Conservation (phyloP, 2,797 vertebrate genomes). For the Diplodus puntazzo region DNA sequence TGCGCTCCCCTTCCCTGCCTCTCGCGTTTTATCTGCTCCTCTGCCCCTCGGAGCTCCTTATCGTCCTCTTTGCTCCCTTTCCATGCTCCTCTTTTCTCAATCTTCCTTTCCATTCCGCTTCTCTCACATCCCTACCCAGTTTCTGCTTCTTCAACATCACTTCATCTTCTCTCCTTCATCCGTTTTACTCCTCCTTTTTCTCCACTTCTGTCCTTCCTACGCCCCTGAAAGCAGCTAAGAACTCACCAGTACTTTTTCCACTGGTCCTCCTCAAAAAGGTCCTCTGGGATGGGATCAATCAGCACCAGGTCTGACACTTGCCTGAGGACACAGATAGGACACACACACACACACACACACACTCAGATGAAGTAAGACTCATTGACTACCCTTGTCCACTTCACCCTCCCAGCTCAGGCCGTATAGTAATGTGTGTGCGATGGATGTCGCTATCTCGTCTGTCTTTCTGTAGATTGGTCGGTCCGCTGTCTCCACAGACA, state of each 20-base stretch:
- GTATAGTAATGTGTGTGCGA: slow-evolving; percentile 59
- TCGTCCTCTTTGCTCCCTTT: slow-evolving; percentile 28
- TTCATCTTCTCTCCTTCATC: slow-evolving; percentile 14
- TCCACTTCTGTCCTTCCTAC: slow-evolving; percentile 9
- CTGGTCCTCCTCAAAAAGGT: slow-evolving; percentile 83
- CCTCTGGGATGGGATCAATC: slow-evolving; percentile 89
- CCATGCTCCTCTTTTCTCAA: slow-evolving; percentile 24
- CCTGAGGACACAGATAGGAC: slow-evolving; percentile 78
- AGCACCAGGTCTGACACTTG: slow-evolving; percentile 88
- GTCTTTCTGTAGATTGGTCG: slow-evolving; percentile 45
- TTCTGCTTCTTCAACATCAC: slow-evolving; percentile 32
- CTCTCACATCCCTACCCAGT: slow-evolving; percentile 9
- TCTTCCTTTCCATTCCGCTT: slow-evolving; percentile 23
- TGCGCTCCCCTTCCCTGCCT: slow-evolving; percentile 35
- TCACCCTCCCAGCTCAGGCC: slow-evolving; percentile 24
- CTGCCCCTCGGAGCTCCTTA: slow-evolving; percentile 48
- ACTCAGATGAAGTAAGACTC: slow-evolving; percentile 54
- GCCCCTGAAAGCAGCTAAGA: slow-evolving; percentile 28
- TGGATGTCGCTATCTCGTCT: slow-evolving; percentile 44
- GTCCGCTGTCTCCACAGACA: slow-evolving; percentile 47
- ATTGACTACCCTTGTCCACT: slow-evolving; percentile 57
- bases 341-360: slow-evolving; percentile 45
- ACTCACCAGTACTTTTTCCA: slow-evolving; percentile 89
- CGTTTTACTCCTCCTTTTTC: background rate
- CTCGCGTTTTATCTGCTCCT: slow-evolving; percentile 51